Base-by-base conservation (phyloP, 2,797 vertebrate species). In the Pteropus rufus region DNA sequence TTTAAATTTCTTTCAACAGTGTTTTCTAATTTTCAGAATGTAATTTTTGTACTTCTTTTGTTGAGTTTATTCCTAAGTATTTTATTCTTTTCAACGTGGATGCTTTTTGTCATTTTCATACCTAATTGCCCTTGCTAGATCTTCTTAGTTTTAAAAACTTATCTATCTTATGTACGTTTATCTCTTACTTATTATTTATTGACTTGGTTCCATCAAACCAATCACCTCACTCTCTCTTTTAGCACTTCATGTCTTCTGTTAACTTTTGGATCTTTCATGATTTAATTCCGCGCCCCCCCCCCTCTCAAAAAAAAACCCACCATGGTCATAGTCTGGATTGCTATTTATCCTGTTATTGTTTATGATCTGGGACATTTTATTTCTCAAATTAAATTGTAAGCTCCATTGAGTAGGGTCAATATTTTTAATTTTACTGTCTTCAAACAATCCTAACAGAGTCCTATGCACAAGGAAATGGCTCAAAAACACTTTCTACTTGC, bases 321-420 rank as follows among this genome's bases (percentile, higher is more conserved):
- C 73, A 31, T 6, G 36, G 11, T 49, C 76, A 90, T 19, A 65
- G 46, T 76, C 14, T 76, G 9, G 29, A 44, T 26, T 73, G 14
- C 21, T 46, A 52, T 76, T 93, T 87, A 79, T 82, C 3, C 26
- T 90, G 12, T 62, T 82, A 41, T 14, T 73, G 4, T 36, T 65
- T 77, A 70, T 65, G 34, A 77, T 64, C 26, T 75, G 12, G 9
- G 15, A 70, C 18, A 88, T 11, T 69, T 86, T 62, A 44, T 21
- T 76, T 95, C 49, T 54, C 75, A 39, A 65, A 96, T 73, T 77
- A 91, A 65, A 83, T 79, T 72, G 31, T 62, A 89, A 86, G 24
- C 31, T 93, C 31, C 41, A 70, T 56, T 89, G 39, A 89, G 21
- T 46, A 86, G 0, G 9, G 23, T 69, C 58, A 92, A 29, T 58